These are phyloP conservation scores for Standfussiana lucernea DNA, from an alignment of 2,888 invertebrate species.

Conservation along the genomic window DNA sequence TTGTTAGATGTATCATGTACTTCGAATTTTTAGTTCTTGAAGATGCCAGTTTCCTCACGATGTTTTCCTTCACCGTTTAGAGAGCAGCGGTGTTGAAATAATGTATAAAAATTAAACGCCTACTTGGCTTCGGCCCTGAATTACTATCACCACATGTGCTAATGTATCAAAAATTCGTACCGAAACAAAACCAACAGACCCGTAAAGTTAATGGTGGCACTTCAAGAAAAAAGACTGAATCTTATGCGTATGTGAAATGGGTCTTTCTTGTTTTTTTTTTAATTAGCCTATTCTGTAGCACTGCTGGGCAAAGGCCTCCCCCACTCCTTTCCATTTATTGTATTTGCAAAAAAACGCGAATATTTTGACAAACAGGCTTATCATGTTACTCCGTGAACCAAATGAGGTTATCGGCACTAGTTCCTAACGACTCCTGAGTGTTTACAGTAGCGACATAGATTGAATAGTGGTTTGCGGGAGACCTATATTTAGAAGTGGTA, in stretches of 20 bases:
- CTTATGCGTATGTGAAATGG: not conserved
- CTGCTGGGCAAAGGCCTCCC: no score
- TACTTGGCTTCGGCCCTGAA: not conserved
- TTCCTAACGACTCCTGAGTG: not conserved
- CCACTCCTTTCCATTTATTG: no score
- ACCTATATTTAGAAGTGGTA: slow-evolving; percentile 23
- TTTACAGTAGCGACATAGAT: slow-evolving; percentile 10
- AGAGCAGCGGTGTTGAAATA: not conserved
- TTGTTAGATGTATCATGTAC: not conserved
- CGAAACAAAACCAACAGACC: not conserved
- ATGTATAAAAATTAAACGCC: not conserved
- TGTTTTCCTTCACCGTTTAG: not conserved
- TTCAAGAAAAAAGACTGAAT: not conserved
- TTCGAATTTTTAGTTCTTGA: not conserved
- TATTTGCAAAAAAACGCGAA: not conserved
- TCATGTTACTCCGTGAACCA: not conserved
- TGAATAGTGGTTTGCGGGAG: not conserved
- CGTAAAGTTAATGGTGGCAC: not conserved
- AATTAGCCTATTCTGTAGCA: no score
- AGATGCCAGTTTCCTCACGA: not conserved
- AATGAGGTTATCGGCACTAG: slow-evolving; percentile 3
- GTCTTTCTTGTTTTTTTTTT: no score
- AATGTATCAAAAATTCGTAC: not conserved
- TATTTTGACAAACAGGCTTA: not conserved
- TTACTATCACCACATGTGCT: not conserved